Percentiles rank a stretch among this genome's conserved stretches.
phyloP scores from a whole-genome alignment of 1,140 invertebrate species.

The Acyrthosiphon pisum region DNA sequence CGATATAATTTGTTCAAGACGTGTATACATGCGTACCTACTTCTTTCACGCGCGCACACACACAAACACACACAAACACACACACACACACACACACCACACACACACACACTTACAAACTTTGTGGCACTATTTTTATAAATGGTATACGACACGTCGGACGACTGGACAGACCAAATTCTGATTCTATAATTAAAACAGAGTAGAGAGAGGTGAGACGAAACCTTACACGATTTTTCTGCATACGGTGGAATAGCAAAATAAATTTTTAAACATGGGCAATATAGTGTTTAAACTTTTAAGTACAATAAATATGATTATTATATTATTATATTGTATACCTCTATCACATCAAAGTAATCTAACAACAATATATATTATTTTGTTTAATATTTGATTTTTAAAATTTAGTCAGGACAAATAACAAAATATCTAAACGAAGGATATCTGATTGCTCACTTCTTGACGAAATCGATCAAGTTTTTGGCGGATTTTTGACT shows the following conservation, averaged over 20 bases:
- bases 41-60: not conserved
- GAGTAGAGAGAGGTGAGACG: constrained; percentile 51
- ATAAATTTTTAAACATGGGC: not conserved
- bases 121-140: constrained; percentile 53
- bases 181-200: constrained; percentile 56
- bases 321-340: not conserved
- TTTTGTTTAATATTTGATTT: not conserved
- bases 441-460: constrained; percentile 34
- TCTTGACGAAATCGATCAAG: constrained; percentile 43
- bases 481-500: constrained; percentile 51
- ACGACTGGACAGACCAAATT: constrained; percentile 55
- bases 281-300: not conserved
- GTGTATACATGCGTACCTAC: not conserved
- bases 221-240: constrained; percentile 51
- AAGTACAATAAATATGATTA: not conserved
- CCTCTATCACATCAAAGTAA: not conserved
- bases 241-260: constrained; percentile 25
- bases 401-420: constrained; percentile 35
- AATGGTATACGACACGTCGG: constrained; percentile 50
- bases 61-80: not conserved
- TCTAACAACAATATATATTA: not conserved
- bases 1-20: constrained; percentile 48
- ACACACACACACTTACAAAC: not conserved
- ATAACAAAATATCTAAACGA: not conserved
- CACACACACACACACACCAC: not conserved